Evolutionary conservation across 2,113 vertebrate species (phyloP).

Genomic region (Tonatia bakeri): DNA sequence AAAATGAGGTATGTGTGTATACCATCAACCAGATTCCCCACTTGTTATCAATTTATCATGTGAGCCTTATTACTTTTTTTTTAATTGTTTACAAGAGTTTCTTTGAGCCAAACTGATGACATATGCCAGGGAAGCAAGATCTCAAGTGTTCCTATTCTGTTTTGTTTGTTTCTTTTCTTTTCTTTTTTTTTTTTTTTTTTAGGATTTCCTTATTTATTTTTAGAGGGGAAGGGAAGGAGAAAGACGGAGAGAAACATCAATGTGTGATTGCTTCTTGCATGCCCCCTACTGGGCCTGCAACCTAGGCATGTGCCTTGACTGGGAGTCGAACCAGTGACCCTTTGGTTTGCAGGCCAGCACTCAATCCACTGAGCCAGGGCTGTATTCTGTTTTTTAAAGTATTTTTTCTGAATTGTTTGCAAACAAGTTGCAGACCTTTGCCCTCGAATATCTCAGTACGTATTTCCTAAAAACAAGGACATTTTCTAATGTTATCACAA

Average conservation of each 20-base stretch:
- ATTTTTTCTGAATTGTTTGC: constrained; percentile 5
- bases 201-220: too few species aligned
- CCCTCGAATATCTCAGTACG: not conserved
- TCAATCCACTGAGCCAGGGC: not conserved
- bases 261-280: too few species aligned
- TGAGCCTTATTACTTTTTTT: not conserved
- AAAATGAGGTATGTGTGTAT: not conserved
- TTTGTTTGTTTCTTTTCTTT: not conserved
- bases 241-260: too few species aligned
- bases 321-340: too few species aligned
- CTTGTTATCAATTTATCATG: not conserved
- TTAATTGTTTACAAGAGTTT: not conserved
- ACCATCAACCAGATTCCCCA: not conserved
- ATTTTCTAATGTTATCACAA: not conserved
- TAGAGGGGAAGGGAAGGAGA: too few species aligned
- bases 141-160: not conserved
- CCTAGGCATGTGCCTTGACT: too few species aligned
- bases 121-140: too few species aligned
- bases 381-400: not conserved
- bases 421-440: not conserved
- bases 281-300: too few species aligned
- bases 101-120: too few species aligned
- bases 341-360: too few species aligned
- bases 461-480: not conserved
- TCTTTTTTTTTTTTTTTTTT: too few species aligned